Evolutionary conservation across 2,113 vertebrate genomes (phyloP), one percentile per base, ranked within the genome.

Genomic region (Lagenorhynchus albirostris): DNA sequence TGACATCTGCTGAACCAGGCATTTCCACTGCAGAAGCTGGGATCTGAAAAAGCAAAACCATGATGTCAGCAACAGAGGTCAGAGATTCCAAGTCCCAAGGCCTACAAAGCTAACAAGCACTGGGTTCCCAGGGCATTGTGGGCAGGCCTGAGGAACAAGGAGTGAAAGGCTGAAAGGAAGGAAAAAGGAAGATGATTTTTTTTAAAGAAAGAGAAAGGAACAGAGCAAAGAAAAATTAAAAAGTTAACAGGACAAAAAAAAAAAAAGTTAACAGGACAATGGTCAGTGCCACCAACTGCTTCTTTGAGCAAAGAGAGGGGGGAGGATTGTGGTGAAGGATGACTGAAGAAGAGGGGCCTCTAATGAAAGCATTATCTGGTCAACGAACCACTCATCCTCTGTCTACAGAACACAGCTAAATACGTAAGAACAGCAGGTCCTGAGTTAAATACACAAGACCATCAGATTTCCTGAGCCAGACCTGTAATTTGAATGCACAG

Each of bases 1-100:
- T 99, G 73, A 99, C 94, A 36, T 99, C 99, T 15, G 99, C 98
- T 31, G 99, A 99, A 87, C 99, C 99, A 25, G 99, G 99, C 99
- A 99, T 99, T 98, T 99, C 99, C 92, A 99, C 99, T 8, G 99
- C 99, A 53, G 99, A 99, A 67, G 99, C 98, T 83, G 99, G 99
- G 96, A 99, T 99, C 99, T 99, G 97, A 55, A 41, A 98, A 82
- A 44, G 68, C 80, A 97, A 96, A 93, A 73, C 53, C 47, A 21
- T 44, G 6, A 86, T 23, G 31, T 97, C 15, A 96, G 55, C 1
- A 77, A 93, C 15, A 76, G 38, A 92, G 15, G 17, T 41, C 44
- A 91, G 33, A 36, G 25, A 55, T 36, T 71, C 29, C 23, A 81
- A 17, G 8, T 44, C 53, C 62, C 41, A 92, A 79, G 74, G 55